Conservation (phyloP, 2,113 vertebrate genomes). For the Laticauda laticaudata region DNA sequence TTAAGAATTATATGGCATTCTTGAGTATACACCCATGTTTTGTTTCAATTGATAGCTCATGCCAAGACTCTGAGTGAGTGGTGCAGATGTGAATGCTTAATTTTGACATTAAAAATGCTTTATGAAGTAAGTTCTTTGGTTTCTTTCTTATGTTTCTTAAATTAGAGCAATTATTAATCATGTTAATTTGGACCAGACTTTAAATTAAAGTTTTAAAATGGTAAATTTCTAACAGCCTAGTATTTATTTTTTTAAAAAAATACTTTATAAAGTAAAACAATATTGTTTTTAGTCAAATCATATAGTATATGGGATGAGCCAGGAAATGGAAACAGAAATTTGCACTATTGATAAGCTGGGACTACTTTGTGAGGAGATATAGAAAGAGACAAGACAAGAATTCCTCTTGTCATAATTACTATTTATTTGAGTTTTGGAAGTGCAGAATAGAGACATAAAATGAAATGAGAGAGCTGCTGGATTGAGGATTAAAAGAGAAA, state of each 20-base stretch:
- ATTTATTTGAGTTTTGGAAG: background rate
- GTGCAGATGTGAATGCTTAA: background rate
- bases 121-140: background rate
- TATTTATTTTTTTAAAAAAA: background rate
- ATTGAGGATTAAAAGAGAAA: background rate
- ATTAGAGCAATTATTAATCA: background rate
- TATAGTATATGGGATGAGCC: background rate
- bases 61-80: background rate
- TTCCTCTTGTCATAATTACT: background rate
- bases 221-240: background rate
- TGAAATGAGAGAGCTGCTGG: background rate
- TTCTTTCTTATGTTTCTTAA: background rate
- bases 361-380: background rate
- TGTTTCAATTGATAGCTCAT: slow-evolving; percentile 8
- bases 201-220: background rate
- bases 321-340: background rate
- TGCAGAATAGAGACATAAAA: background rate
- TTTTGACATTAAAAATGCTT: background rate
- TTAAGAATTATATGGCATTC: slow-evolving; percentile 13
- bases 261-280: background rate
- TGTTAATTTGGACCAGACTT: background rate
- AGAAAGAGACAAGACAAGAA: background rate
- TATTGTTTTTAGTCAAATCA: background rate
- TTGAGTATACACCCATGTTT: background rate
- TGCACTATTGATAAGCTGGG: background rate